Base-by-base conservation (phyloP, 2,797 vertebrate genomes). In the Cetoscarus ocellatus region DNA sequence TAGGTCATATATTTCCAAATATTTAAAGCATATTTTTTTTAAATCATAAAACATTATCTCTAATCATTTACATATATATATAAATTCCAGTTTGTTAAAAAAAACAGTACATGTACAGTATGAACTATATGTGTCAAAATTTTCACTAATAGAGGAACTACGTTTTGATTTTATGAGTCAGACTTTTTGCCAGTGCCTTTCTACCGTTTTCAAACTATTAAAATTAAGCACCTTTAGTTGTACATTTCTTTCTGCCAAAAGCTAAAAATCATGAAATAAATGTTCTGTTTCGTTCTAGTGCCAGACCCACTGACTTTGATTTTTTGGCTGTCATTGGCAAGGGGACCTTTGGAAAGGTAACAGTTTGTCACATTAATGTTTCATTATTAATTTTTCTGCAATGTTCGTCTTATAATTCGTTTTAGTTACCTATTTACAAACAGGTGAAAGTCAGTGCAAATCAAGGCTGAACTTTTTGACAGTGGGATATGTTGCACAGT, bases 311-410 rank as follows among this genome's bases (percentile, higher is more conserved):
- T n/a, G 98, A 99, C 93, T 99, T 99, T 85, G 97, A 99, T 87
- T 99, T 99, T 89, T 91, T 99, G 86, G 94, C 97, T 50, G 94
- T 99, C 90, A 99, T 99, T 88, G 98, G 98, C 70, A 99, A 99
- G 94, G 98, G 98, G 79, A 99, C 96, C 70, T 99, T 98, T 85
- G 98, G 98, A 85, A 99, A 97, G 95, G 98, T 99, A 93, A 88
- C 36, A 15, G 45, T 45, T 7, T 56, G 27, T 27, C 27, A 27
- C 27, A 2, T 27, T 27, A 27, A 27, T 27, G 27, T 27, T 27
- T 27, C 27, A 27, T 27, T 27, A 4, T 27, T 2, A 27, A 2
- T 27, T 27, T 27, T 27, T 27, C 27, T 50, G 55, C 56, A 70
- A 39, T 34, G 39, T 51, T 5, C 36, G 9, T 55, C 8, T 64